Base-by-base conservation (phyloP, 2,888 invertebrate species). In the Hypercompe scribonia region DNA sequence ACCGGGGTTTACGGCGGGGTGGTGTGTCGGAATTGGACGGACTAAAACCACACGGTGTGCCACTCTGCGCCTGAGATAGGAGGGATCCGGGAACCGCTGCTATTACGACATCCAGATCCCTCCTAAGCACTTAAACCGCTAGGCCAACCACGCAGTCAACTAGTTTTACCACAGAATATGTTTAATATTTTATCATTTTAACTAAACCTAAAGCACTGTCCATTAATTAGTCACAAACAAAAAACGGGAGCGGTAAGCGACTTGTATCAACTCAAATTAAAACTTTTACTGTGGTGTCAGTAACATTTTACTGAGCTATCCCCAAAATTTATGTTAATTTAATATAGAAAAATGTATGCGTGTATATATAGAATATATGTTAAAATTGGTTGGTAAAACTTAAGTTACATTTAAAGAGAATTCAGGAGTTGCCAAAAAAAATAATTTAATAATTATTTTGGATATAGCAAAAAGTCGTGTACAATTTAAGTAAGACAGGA, bases 261-360 rank as follows among this genome's bases (percentile, higher is more conserved):
- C 36, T 33, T 69, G 42, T 73, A 73, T 68, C 65, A 73, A 73
- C 69, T 69, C 58, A 69, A 69, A 73, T 65, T 69, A 69, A 65
- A 68, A 68, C 46, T 72, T 72, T 72, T 72, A 72, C 68, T 65
- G 54, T 64, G 68, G 21, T 54, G 50, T 33, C 66, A n/a, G 65
- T 65, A 50, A 46, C 39, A 65, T 72, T 72, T 68, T 54, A 72
- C 65, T 63, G 54, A 65, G 34, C 68, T 46, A 18, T 50, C 63
- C 21, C 36, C 34, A 46, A 10, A 63, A 69, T 70, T 61, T 66
- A 68, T 70, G 36, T 65, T 70, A 65, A 7, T 42, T 31, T 70
- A 39, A 75, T 81, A 46, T 39, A 71, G 39, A 78, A 71, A 80
- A 75, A 81, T 75, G 50, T 54, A 28, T 33, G 50, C 50, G 50